Evolutionary conservation across 2,888 invertebrate genomes (phyloP).

Genomic region (Deroplatys truncata): DNA sequence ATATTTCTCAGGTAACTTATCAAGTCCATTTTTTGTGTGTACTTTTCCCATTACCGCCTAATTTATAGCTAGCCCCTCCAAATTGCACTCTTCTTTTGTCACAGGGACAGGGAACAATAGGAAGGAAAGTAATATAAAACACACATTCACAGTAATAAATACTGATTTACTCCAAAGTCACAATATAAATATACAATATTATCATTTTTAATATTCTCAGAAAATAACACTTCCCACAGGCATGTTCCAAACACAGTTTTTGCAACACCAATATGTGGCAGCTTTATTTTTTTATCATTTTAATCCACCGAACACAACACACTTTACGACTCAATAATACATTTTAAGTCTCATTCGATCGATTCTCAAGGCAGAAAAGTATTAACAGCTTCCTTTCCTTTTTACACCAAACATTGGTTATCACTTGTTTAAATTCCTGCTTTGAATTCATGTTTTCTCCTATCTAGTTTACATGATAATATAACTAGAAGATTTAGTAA

Average conservation of each 20-base stretch:
- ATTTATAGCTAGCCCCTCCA: too few species aligned
- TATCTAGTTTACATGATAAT: conserved; percentile 5
- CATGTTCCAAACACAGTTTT: conserved; percentile 29
- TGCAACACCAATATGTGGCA: conserved; percentile 29
- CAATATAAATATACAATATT: conserved; percentile 55
- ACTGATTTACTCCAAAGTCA: conserved; percentile 54
- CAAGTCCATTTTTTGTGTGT: too few species aligned
- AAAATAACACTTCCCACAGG: conserved; percentile 49
- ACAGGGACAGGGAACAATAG: neutral
- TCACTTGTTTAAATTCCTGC: conserved; percentile 13
- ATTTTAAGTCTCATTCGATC: neutral
- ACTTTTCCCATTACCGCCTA: too few species aligned
- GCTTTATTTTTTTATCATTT: conserved; percentile 4
- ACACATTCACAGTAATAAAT: conserved; percentile 50
- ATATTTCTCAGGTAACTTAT: too few species aligned
- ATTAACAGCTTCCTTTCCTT: conserved; percentile 4
- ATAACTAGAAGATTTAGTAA: conserved; percentile 17
- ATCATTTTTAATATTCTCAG: conserved; percentile 48
- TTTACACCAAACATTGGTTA: conserved; percentile 20
- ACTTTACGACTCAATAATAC: conserved; percentile 16
- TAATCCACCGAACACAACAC: conserved; percentile 21
- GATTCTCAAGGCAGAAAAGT: conserved; percentile 24
- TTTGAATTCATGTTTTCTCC: neutral
- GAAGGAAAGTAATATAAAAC: neutral
- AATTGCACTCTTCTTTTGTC: too few species aligned